Evolutionary conservation across 2,797 vertebrate genomes (phyloP), one percentile per base, ranked within the genome.

Genomic region (Bovichtus diacanthus): DNA sequence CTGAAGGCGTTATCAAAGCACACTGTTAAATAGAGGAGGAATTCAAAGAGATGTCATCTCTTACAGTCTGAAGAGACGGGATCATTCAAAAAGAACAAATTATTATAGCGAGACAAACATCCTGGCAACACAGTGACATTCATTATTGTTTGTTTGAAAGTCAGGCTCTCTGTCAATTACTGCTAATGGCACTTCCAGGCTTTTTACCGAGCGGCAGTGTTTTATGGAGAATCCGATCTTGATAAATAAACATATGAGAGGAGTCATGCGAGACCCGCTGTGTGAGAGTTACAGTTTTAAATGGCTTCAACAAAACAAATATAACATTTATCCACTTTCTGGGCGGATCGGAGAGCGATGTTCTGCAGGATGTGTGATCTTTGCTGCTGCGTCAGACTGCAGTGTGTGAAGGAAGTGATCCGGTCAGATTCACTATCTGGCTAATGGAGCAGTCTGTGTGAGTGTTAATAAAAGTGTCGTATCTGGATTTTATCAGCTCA

Each of bases 231-330:
- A 71, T 68, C 62, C 49, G 64, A 51, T 72, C 53, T 54, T 70
- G 53, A 88, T 77, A 60, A 75, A 89, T 72, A 84, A 81, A 76
- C 7, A 70, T 74, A 63, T 23, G 29, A 76, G 31, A 46, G 0
- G 15, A 73, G 61, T 74, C 60, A 72, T 58, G 65, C 27, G 44
- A 81, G 68, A 60, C 38, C 46, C 19, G n/a, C 49, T 64, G 83
- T 73, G 73, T 87, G 70, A 81, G 56, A 87, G 83, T 49, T 82
- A 46, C 62, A 58, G 53, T 81, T 62, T n/a, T 88, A 73, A 91
- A 90, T 86, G 81, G 46, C 60, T 71, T 83, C 80, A 67, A 60
- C 51, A 59, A 60, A 81, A 70, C 53, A 79, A 87, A 74, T 70
- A 46, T 70, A 75, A 46, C 49, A 58, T 55, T 73, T 10, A 58